A percentile compares a stretch with the other conserved stretches of the same genome.
These are phyloP conservation scores for Dusona sp. DNA, from an alignment of 2,888 invertebrate species.

Conservation along the genomic window DNA sequence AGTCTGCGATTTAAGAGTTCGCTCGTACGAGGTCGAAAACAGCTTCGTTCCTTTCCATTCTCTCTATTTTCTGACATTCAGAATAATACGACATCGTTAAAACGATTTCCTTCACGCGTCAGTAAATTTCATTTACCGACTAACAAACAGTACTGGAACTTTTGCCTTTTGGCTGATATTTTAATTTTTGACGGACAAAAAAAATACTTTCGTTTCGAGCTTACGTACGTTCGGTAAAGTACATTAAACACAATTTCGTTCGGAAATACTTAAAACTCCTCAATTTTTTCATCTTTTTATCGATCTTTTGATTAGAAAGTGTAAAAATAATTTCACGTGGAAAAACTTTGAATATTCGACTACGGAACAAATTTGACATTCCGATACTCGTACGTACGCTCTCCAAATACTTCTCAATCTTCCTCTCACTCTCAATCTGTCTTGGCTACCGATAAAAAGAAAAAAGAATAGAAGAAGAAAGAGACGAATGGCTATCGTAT, in stretches of 20 bases:
- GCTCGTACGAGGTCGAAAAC: constrained; percentile 57
- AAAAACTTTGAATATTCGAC: neutral
- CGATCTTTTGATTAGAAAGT: neutral
- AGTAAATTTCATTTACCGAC: neutral
- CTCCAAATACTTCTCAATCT: constrained; percentile 44
- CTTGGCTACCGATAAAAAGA: constrained; percentile 17
- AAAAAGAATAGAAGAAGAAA: constrained; percentile 33
- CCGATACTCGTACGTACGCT: constrained; percentile 58
- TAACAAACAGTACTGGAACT: neutral
- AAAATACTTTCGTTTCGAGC: neutral
- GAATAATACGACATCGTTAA: neutral
- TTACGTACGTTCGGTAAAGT: no score
- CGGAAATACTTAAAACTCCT: no score
- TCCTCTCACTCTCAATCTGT: constrained; percentile 23
- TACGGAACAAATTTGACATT: neutral
- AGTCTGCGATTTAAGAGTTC: constrained; percentile 30
- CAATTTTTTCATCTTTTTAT: no score
- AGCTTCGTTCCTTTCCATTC: constrained; percentile 9
- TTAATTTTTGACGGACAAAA: neutral
- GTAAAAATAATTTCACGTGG: neutral
- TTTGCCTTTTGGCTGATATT: neutral
- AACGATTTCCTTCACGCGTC: neutral
- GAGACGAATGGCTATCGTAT: constrained; percentile 64
- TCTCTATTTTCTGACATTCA: neutral
- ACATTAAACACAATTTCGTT: no score